Evolutionary conservation across 1,140 invertebrate genomes (phyloP).

Genomic region (Brachionus calyciflorus): DNA sequence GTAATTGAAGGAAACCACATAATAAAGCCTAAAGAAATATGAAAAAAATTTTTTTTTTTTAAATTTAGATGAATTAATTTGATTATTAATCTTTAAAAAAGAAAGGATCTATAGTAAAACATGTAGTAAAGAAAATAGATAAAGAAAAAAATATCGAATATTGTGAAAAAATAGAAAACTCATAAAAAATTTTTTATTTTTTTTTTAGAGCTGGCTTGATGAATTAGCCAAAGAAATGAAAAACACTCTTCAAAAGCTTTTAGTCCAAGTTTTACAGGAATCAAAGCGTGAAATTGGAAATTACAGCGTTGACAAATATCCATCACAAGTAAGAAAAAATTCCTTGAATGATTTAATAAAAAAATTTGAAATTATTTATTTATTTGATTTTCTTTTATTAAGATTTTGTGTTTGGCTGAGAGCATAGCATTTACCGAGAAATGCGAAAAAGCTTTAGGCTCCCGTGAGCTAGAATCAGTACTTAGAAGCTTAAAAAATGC

Average conservation of each 20-base stretch:
- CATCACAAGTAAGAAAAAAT: slow-evolving; percentile 64
- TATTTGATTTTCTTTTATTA: slow-evolving; percentile 33
- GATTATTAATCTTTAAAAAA: no score
- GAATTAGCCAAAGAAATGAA: slow-evolving; percentile 77
- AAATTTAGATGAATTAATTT: no score
- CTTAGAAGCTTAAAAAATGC: slow-evolving; percentile 63
- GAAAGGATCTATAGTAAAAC: no score
- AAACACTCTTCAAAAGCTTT: slow-evolving; percentile 67
- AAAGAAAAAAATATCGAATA: no score
- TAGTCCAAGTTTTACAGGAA: slow-evolving; percentile 71
- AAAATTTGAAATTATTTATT: no score
- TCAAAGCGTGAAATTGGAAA: slow-evolving; percentile 51
- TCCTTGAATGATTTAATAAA: slow-evolving; percentile 53
- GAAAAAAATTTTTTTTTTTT: no score
- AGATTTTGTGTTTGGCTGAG: slow-evolving; percentile 72
- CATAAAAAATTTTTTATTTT: neutral
- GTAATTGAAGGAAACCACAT: no score
- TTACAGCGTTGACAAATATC: slow-evolving; percentile 67
- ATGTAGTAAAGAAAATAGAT: no score
- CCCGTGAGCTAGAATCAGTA: slow-evolving; percentile 66
- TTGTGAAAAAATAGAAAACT: no score
- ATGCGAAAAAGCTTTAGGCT: slow-evolving; percentile 71
- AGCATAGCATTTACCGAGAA: slow-evolving; percentile 75
- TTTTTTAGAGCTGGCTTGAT: slow-evolving; percentile 73
- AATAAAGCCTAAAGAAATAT: no score